phyloP scores from a whole-genome alignment of 2,888 invertebrate species.

The Cephus spinipes region DNA sequence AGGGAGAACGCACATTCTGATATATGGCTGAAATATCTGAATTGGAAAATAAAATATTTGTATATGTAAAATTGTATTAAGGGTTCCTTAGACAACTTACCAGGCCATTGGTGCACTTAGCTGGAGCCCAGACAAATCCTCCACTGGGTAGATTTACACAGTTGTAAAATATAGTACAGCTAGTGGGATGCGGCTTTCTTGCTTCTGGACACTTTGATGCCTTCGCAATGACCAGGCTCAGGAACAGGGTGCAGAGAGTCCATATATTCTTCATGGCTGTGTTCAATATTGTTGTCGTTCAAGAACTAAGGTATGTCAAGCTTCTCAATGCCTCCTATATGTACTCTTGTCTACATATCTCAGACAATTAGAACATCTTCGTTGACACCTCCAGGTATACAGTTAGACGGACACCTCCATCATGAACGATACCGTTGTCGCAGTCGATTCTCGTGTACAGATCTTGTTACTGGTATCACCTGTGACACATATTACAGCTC shows the following conservation, averaged over 20 bases:
- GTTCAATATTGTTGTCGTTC: not conserved
- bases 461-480: not conserved
- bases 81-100: constrained; percentile 38
- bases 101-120: constrained; percentile 54
- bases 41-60: constrained; percentile 10
- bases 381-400: constrained; percentile 46
- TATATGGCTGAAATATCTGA: constrained; percentile 56
- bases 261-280: not conserved
- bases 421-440: not conserved
- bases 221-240: constrained; percentile 6
- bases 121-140: constrained; percentile 57
- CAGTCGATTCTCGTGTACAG: not conserved
- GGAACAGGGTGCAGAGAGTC: not conserved
- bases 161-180: constrained; percentile 58
- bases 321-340: constrained; percentile 33
- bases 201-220: constrained; percentile 55
- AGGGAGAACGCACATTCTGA: constrained; percentile 55
- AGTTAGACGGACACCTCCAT: constrained; percentile 35
- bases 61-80: not conserved
- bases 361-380: constrained; percentile 30
- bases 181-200: constrained; percentile 54
- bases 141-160: constrained; percentile 55
- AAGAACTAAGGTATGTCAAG: constrained; percentile 23
- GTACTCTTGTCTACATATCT: constrained; percentile 43
- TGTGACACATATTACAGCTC: not conserved